Evolutionary conservation across 2,888 invertebrate species (phyloP), one percentile per base, ranked within the genome.

Genomic region (Drosophila picticornis): DNA sequence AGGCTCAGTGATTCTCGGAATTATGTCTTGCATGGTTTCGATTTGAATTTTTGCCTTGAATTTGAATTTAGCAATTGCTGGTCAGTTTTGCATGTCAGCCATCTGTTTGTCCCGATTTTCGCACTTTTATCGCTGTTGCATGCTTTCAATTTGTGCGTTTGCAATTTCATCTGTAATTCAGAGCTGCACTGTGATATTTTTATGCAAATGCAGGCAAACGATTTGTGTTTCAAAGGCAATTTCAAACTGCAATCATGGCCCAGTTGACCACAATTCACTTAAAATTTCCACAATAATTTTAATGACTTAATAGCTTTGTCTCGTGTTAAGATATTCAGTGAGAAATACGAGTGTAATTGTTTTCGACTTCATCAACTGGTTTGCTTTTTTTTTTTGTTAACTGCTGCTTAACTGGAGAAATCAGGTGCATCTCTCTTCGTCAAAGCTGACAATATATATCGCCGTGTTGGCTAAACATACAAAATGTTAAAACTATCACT

Each of bases 181-280:
- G 2, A 46, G 9, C 13, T 22, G 13, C 43, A 43, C 22, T 22
- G n/a, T 38, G 38, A 19, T 43, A 7, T 31, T 38, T 32, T 13
- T 13, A 22, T 31, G 29, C n/a, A 29, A 11, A 6, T 31, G 29
- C 10, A n/a, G n/a, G 9, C 22, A 53, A 46, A 22, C 7, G 22
- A 13, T 22, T 46, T 53, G 11, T 11, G 19, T 55, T 31, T 25
- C 31, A 25, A 38, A 13, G 32, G 31, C 27, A 48, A 38, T 67
- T 56, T 19, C 46, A 27, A 56, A 50, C 13, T 36, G 56, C 36
- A 55, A 71, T 57, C 38, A 56, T 32, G 32, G 27, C 16, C 48
- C 32, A 56, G 48, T 67, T 46, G 34, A 52, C n/a, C 43, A 22
- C 67, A 52, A 52, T 66, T 40, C 22, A 34, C 9, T 34, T 34